Evolutionary conservation across 1,140 invertebrate species (phyloP), one percentile per base, ranked within the genome.

Genomic region (Theocolax elegans): DNA sequence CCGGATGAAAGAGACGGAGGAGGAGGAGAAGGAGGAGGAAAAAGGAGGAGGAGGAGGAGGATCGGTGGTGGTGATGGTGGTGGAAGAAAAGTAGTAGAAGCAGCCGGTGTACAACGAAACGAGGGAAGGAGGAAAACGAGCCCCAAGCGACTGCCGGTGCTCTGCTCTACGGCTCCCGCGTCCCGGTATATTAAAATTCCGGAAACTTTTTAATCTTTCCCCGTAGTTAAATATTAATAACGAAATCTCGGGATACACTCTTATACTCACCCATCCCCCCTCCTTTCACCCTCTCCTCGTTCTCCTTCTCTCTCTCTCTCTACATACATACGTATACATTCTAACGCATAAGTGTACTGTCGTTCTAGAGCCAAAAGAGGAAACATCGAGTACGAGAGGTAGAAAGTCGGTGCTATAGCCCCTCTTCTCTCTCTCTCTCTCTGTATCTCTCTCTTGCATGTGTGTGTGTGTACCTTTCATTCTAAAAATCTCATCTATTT

Each of bases 161-260:
- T n/a, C n/a, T n/a, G n/a, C n/a, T n/a, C n/a, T n/a, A n/a, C n/a
- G n/a, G n/a, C n/a, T n/a, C n/a, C n/a, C 31, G 49, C 35, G 71
- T 63, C 65, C 51, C 59, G 68, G 35, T 78, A 76, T 79, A 81
- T 81, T 81, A 80, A 80, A 81, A 80, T 81, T 80, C 73, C 75
- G 70, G 64, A 78, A 80, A 80, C 78, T 79, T 81, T 81, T 80
- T 81, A 80, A 81, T 80, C 80, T 80, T 79, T 74, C 70, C 19
- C 62, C 27, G 75, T 74, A 76, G 74, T 81, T 80, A 79, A 81
- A 79, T 79, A 80, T 81, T 81, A 81, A 81, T 80, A 80, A 79
- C 74, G 79, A 80, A 81, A 80, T 80, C 75, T 77, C 71, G 74
- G 66, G n/a, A n/a, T n/a, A n/a, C n/a, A n/a, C n/a, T n/a, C n/a